Conservation (phyloP, 2,113 vertebrate species). For the Macheiramphus alcinus region DNA sequence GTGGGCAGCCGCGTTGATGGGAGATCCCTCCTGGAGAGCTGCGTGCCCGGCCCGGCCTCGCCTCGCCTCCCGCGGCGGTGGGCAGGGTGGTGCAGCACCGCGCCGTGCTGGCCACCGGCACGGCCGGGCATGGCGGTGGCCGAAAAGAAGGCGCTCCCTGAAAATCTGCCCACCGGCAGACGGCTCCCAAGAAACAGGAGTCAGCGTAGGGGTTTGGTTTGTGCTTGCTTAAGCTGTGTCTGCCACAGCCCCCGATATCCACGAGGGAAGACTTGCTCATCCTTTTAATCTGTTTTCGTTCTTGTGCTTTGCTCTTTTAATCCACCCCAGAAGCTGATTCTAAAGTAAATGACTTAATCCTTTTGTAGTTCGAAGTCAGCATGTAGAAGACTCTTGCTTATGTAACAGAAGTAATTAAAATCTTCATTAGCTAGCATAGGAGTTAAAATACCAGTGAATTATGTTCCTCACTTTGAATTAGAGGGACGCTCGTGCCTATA, state of each 20-base stretch:
- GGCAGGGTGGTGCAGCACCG: not conserved
- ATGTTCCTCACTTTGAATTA: not conserved
- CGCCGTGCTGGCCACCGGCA: not conserved
- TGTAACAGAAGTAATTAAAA: not conserved
- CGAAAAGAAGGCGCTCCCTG: accelerated
- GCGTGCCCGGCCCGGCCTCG: too few relatives aligned
- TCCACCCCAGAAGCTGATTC: not conserved
- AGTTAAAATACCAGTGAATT: not conserved
- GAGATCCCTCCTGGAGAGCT: accelerated
- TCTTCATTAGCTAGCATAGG: not conserved
- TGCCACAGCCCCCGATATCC: accelerated
- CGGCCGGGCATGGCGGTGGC: not conserved
- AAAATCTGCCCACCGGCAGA: accelerated
- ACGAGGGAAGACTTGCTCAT: not conserved
- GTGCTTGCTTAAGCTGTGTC: not conserved
- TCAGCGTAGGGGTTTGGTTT: accelerated
- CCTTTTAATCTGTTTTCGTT: not conserved
- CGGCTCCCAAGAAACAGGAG: accelerated
- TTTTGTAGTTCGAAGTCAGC: not conserved
- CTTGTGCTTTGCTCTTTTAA: not conserved
- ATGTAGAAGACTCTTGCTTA: not conserved
- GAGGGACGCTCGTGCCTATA: accelerated
- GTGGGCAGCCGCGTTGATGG: too few relatives aligned
- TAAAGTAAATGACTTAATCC: not conserved
- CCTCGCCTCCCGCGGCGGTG: too few relatives aligned